Percentiles rank a stretch among this genome's conserved stretches.
These are phyloP conservation scores for Diplosoma virens DNA, from an alignment of 23 tunicate genomes.

Conservation along the genomic window DNA sequence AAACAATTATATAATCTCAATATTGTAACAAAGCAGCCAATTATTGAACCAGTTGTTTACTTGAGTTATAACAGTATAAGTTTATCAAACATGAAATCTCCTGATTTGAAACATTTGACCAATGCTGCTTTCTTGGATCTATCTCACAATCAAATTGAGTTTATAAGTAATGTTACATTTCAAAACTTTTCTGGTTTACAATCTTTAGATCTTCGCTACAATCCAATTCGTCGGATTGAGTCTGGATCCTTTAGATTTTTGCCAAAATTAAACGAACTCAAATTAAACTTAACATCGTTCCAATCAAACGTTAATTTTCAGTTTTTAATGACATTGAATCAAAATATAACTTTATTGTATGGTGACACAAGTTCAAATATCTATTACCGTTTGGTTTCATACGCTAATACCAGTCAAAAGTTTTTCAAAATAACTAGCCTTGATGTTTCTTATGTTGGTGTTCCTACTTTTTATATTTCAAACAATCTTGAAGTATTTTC, in stretches of 20 bases:
- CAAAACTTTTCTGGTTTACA: background rate
- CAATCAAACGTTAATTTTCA: background rate
- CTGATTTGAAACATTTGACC: background rate
- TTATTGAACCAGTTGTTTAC: background rate
- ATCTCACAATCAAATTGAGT: conserved; percentile 12
- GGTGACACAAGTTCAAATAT: background rate
- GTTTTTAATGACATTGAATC: background rate
- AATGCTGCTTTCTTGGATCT: background rate
- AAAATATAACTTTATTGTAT: background rate
- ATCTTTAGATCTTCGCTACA: conserved; percentile 12
- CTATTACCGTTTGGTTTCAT: background rate
- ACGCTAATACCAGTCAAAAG: background rate
- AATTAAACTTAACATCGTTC: background rate
- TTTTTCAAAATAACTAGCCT: background rate
- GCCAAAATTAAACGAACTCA: background rate
- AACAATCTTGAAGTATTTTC: background rate
- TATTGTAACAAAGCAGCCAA: background rate
- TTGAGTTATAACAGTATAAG: background rate
- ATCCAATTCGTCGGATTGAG: conserved; percentile 9
- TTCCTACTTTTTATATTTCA: background rate
- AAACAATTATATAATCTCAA: too few species aligned
- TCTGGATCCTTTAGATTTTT: background rate
- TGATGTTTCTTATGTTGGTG: conserved; percentile 7
- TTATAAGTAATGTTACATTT: background rate
- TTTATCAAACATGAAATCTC: background rate